A percentile compares a stretch with the other conserved stretches of the same genome.
Evolutionary conservation across 2,797 vertebrate genomes (phyloP).

Genomic region (Gymnopithys bicolor): DNA sequence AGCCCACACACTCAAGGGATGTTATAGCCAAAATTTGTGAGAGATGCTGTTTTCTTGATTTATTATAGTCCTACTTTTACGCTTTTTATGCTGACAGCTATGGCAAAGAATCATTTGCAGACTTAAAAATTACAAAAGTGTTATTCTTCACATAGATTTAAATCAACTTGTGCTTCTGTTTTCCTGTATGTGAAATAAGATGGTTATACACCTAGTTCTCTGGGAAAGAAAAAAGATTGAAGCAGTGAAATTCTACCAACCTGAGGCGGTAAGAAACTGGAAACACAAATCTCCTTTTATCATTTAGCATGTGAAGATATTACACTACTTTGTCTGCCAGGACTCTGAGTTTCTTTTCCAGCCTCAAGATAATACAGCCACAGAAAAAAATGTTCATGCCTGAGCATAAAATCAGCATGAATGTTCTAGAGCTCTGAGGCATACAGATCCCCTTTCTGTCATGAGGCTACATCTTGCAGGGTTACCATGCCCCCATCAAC

Average conservation of each 20-base stretch:
- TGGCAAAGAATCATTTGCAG: background rate
- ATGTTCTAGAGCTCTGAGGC: background rate
- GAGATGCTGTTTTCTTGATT: background rate
- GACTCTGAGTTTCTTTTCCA: background rate
- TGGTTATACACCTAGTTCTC: rapidly evolving
- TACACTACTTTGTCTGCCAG: background rate
- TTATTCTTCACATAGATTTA: background rate
- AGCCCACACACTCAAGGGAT: background rate
- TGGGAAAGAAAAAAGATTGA: background rate
- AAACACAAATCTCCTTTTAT: background rate
- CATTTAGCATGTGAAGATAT: background rate
- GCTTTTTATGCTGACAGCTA: background rate
- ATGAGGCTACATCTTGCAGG: background rate
- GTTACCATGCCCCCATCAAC: background rate
- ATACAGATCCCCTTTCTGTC: background rate
- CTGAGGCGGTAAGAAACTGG: background rate
- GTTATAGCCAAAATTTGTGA: background rate
- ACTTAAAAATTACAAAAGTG: background rate
- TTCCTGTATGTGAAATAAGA: background rate
- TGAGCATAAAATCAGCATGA: background rate
- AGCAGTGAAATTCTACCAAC: background rate
- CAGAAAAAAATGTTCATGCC: background rate
- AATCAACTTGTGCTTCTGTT: background rate
- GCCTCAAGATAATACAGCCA: background rate
- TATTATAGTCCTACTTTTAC: background rate